phyloP scores from a whole-genome alignment of 2,888 invertebrate species.

The Electrophaes corylata region DNA sequence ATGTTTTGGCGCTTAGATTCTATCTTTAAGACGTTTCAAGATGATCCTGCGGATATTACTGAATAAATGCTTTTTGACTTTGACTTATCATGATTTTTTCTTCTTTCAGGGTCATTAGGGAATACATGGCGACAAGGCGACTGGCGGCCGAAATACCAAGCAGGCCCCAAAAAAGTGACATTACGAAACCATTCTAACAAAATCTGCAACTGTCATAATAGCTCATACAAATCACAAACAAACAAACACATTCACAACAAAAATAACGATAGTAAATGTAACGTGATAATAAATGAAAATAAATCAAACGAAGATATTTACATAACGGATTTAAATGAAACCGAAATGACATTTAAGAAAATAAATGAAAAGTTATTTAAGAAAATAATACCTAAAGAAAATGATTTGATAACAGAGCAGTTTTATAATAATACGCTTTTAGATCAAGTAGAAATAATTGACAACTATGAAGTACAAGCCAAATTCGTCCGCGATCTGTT shows the following conservation, averaged over 20 bases:
- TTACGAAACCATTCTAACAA: conserved; percentile 54
- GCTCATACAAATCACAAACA: conserved; percentile 19
- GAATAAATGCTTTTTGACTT: no score
- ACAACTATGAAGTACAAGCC: conserved; percentile 69
- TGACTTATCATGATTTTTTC: not conserved
- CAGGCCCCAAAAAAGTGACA: conserved; percentile 60
- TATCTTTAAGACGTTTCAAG: no score
- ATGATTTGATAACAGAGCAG: conserved; percentile 65
- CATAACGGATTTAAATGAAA: conserved; percentile 36
- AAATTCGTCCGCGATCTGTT: conserved; percentile 72
- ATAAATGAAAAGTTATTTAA: conserved; percentile 54
- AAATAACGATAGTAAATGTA: conserved; percentile 23
- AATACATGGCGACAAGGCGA: conserved; percentile 93
- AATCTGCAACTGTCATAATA: conserved; percentile 51
- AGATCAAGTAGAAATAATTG: conserved; percentile 55
- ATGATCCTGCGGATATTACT: no score
- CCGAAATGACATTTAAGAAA: conserved; percentile 45
- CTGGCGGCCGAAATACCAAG: conserved; percentile 81
- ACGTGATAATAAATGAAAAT: no score
- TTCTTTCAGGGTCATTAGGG: conserved; percentile 85
- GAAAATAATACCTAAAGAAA: conserved; percentile 60
- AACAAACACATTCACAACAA: conserved; percentile 3
- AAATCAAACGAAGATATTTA: conserved; percentile 27
- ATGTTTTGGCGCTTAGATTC: no score
- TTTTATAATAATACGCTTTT: conserved; percentile 67